Evolutionary conservation across 2,888 invertebrate genomes (phyloP).

Genomic region (Drosophila prostipennis): DNA sequence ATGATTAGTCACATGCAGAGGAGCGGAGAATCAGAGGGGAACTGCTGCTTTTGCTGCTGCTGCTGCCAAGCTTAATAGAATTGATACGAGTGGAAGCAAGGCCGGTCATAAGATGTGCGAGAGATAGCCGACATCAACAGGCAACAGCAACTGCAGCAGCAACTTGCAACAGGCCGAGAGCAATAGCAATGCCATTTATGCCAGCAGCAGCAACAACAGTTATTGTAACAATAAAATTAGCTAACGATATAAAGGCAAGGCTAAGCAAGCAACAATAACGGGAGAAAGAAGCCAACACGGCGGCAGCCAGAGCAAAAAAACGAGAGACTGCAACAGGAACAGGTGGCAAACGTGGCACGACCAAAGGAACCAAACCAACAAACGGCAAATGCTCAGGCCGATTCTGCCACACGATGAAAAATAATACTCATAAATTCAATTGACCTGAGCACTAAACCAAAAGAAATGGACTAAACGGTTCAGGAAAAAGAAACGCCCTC

Average conservation of each 20-base stretch:
- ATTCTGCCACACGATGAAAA: conserved; percentile 21
- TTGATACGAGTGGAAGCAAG: conserved; percentile 73
- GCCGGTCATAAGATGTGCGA: conserved; percentile 74
- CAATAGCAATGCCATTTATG: conserved; percentile 60
- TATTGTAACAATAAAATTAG: conserved; percentile 79
- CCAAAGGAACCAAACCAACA: conserved; percentile 50
- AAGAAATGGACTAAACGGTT: background rate
- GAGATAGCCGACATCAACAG: conserved; percentile 62
- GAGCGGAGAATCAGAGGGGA: conserved; percentile 31
- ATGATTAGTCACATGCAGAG: conserved; percentile 75
- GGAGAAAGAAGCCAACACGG: conserved; percentile 66
- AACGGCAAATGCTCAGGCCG: conserved; percentile 64
- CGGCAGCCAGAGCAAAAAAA: conserved; percentile 26
- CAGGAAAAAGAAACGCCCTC: background rate
- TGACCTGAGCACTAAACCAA: background rate
- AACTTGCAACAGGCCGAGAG: conserved; percentile 34
- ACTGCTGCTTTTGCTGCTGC: conserved; percentile 29
- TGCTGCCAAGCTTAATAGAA: conserved; percentile 75
- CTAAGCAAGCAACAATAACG: conserved; percentile 75
- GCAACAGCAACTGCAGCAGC: conserved; percentile 27
- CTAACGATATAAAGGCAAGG: conserved; percentile 76
- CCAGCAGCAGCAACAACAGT: conserved; percentile 68
- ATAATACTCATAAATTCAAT: conserved; percentile 2
- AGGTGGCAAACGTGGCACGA: conserved; percentile 78
- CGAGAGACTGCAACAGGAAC: conserved; percentile 60